phyloP scores from a whole-genome alignment of 1,140 invertebrate species.

The Ephestia elutella region DNA sequence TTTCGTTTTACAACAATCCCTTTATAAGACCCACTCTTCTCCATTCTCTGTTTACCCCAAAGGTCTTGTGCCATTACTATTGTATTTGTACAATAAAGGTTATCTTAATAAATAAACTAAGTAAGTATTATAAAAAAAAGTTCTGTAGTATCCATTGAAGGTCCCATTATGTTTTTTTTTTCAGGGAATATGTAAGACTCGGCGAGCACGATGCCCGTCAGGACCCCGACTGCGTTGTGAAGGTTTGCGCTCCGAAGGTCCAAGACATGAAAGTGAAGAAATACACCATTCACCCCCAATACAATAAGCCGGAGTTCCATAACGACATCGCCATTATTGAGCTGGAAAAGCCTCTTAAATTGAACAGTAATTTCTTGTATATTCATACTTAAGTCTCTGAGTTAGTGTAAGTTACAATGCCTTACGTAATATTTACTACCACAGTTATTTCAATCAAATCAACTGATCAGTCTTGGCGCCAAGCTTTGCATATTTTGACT shows the following conservation, averaged over 20 bases:
- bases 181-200: slow-evolving; percentile 74
- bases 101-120: too few relatives aligned
- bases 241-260: slow-evolving; percentile 73
- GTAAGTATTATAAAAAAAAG: neutral
- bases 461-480: too few relatives aligned
- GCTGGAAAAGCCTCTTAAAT: slow-evolving; percentile 67
- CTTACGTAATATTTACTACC: too few relatives aligned
- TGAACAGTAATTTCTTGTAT: slow-evolving; percentile 59
- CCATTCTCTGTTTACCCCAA: too few relatives aligned
- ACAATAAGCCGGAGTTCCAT: slow-evolving; percentile 75
- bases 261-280: slow-evolving; percentile 72
- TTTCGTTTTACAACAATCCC: too few relatives aligned
- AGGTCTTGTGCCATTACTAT: too few relatives aligned
- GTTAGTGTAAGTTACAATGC: too few relatives aligned
- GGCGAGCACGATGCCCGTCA: slow-evolving; percentile 75
- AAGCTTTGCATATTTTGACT: too few relatives aligned
- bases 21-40: too few relatives aligned
- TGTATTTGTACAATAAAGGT: too few relatives aligned
- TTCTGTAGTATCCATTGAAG: neutral
- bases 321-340: slow-evolving; percentile 81
- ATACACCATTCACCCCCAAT: slow-evolving; percentile 73
- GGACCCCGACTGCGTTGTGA: slow-evolving; percentile 75
- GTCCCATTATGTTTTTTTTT: neutral
- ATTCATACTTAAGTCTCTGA: too few relatives aligned
- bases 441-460: too few relatives aligned